A percentile compares a stretch with the other conserved stretches of the same genome.
Evolutionary conservation across 2,113 vertebrate species (phyloP).

Genomic region (Chascanopsetta lugubris): DNA sequence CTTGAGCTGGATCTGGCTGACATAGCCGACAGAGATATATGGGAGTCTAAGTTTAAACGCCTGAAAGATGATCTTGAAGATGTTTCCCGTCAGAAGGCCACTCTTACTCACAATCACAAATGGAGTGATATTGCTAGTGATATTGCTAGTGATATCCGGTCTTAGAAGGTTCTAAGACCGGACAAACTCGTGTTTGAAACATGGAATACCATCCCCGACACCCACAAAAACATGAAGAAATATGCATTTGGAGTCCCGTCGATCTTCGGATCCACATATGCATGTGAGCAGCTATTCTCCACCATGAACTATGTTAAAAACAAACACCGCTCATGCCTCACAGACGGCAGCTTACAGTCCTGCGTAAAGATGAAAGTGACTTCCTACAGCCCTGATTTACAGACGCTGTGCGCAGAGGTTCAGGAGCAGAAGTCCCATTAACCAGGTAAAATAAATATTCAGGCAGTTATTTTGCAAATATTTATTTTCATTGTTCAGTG

Average conservation of each 20-base stretch:
- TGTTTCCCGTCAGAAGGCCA: too few species aligned
- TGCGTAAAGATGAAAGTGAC: not conserved
- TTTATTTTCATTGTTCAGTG: not conserved
- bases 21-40: too few species aligned
- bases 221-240: not conserved
- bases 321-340: not conserved
- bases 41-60: too few species aligned
- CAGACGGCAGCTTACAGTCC: not conserved
- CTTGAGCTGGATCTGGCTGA: too few species aligned
- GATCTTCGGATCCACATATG: conserved; percentile 8
- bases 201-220: conserved; percentile 13
- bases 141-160: too few species aligned
- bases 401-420: not conserved
- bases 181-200: conserved; percentile 19
- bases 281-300: conserved; percentile 17
- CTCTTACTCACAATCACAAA: too few species aligned
- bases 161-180: conserved; percentile 12
- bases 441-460: not conserved
- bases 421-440: not conserved
- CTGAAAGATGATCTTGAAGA: too few species aligned
- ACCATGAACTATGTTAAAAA: conserved; percentile 4
- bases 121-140: too few species aligned
- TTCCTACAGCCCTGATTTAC: not conserved
- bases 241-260: conserved; percentile 8
- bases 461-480: not conserved